phyloP scores from a whole-genome alignment of 2,888 invertebrate species.

The Pristionchus exspectatus region DNA sequence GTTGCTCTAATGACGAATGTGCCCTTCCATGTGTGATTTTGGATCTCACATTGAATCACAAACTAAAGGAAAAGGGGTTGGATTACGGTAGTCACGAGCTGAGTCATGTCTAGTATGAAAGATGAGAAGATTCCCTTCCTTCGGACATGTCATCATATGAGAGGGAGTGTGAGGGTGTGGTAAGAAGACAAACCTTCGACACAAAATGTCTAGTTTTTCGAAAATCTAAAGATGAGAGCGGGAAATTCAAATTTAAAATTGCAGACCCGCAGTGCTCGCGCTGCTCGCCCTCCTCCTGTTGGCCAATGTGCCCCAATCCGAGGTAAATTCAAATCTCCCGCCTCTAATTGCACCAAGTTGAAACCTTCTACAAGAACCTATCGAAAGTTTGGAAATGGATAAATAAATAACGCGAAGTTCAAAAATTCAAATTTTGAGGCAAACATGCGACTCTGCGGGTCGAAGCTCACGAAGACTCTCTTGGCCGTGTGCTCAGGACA shows the following conservation, averaged over 20 bases:
- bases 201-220: not conserved
- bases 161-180: not conserved
- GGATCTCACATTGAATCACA: not conserved
- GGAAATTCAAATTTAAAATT: not conserved
- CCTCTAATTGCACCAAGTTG: not conserved
- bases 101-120: slow-evolving; percentile 16
- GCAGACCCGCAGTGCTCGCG: slow-evolving; percentile 20
- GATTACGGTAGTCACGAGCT: slow-evolving; percentile 37
- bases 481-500: slow-evolving; percentile 70
- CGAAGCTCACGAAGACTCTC: slow-evolving; percentile 69
- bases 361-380: not conserved
- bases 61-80: not conserved
- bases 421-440: slow-evolving; percentile 53
- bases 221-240: not conserved
- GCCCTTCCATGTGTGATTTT: not conserved
- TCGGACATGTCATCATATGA: not conserved
- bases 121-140: slow-evolving; percentile 3
- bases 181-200: not conserved
- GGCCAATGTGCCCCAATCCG: slow-evolving; percentile 14
- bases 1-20: not conserved
- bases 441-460: slow-evolving; percentile 71
- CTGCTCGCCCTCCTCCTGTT: slow-evolving; percentile 9
- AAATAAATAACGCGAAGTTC: not conserved
- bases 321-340: slow-evolving; percentile 7
- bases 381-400: not conserved